phyloP scores from a whole-genome alignment of 2,113 vertebrate genomes.

The Brachypodius melanocephalos region DNA sequence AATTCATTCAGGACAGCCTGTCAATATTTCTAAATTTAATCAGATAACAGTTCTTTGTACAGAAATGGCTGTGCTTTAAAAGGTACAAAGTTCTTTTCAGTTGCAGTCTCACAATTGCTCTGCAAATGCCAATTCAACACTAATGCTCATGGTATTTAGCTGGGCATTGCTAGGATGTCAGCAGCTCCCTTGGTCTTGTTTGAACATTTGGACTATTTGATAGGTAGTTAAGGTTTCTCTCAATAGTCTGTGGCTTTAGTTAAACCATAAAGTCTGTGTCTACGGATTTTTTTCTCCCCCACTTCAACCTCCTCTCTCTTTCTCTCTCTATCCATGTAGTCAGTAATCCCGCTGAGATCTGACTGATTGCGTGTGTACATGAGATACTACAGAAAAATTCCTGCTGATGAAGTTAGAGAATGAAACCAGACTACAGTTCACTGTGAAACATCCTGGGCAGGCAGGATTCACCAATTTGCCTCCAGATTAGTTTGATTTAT shows the following conservation, averaged over 20 bases:
- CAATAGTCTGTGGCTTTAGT: neutral
- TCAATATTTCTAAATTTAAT: slow-evolving; percentile 19
- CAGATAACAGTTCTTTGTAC: neutral
- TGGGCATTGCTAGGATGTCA: neutral
- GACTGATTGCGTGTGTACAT: neutral
- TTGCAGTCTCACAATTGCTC: neutral
- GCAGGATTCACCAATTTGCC: neutral
- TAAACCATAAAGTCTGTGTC: neutral
- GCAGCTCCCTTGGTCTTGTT: neutral
- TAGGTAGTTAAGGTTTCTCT: neutral
- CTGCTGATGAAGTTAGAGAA: neutral
- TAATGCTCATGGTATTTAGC: neutral
- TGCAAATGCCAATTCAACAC: neutral
- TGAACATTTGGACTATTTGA: neutral
- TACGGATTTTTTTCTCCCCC: neutral
- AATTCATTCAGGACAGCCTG: neutral
- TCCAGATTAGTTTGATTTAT: neutral
- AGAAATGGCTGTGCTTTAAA: neutral
- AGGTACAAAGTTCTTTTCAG: neutral
- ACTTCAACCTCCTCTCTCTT: neutral
- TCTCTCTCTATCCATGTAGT: neutral
- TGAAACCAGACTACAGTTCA: neutral
- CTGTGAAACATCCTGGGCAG: neutral
- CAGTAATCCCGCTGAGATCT: neutral
- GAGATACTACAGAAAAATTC: neutral